Evolutionary conservation across 2,888 invertebrate species (phyloP).

Genomic region (Oligia fasciuncula): DNA sequence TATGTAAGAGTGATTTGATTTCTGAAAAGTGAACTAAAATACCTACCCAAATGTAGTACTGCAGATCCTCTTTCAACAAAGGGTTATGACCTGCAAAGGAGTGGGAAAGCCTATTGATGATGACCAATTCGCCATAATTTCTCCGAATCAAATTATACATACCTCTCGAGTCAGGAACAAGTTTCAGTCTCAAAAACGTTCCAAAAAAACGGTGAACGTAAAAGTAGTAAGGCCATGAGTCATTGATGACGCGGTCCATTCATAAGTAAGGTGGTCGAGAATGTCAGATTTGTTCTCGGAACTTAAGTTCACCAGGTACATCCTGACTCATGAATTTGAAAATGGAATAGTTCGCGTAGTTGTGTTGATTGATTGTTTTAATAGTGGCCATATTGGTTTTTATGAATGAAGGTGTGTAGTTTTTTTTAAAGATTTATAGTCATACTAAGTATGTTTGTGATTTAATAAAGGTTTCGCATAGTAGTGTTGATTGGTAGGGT

Average conservation of each 20-base stretch:
- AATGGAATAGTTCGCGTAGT: conserved; percentile 33
- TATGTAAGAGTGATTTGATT: not conserved
- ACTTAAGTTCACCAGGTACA: conserved; percentile 55
- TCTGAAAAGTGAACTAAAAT: not conserved
- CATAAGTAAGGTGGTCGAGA: conserved; percentile 69
- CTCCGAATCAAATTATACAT: conserved; percentile 15
- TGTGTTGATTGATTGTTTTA: conserved; percentile 22
- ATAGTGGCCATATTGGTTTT: conserved; percentile 36
- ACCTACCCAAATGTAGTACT: not conserved
- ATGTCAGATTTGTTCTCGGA: conserved; percentile 70
- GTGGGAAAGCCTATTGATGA: not conserved
- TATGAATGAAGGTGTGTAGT: conserved; percentile 42
- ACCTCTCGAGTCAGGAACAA: conserved; percentile 23
- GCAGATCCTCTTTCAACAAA: not conserved
- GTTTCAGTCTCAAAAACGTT: conserved; percentile 44
- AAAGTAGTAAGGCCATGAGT: conserved; percentile 66
- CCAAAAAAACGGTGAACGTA: conserved; percentile 56
- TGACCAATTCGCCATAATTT: not conserved
- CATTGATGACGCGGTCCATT: conserved; percentile 74
- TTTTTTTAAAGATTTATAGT: too few relatives aligned
- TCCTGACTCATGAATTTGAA: conserved; percentile 59
- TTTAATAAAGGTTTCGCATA: not conserved
- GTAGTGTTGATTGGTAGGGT: conserved; percentile 18
- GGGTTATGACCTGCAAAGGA: too few relatives aligned
- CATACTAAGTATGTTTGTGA: too few relatives aligned